phyloP scores from a whole-genome alignment of 2,113 vertebrate species.

The Gopherus evgoodei region DNA sequence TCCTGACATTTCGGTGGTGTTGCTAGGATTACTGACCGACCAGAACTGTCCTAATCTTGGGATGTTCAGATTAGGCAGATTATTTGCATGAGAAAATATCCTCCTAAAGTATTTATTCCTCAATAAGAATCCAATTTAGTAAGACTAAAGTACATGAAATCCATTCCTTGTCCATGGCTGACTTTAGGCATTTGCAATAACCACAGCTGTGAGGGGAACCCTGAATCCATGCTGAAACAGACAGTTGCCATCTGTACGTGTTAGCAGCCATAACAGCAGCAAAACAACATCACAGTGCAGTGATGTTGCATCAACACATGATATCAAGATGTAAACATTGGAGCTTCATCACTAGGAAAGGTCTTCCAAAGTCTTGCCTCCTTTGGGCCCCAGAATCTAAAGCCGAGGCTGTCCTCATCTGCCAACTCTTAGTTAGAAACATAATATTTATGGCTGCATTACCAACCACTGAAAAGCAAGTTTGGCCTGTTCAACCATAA shows the following conservation, averaged over 20 bases:
- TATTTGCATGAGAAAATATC: not conserved
- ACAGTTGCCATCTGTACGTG: not conserved
- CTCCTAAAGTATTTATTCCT: not conserved
- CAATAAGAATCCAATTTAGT: not conserved
- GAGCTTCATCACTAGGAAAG: conserved; percentile 5
- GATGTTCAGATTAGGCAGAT: not conserved
- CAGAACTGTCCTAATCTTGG: no score
- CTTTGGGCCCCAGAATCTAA: not conserved
- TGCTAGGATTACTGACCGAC: no score
- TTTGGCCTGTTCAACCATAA: not conserved
- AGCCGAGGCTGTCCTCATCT: conserved; percentile 2
- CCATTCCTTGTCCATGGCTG: not conserved
- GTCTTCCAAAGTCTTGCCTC: not conserved
- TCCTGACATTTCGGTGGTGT: not conserved
- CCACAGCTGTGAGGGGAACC: not conserved
- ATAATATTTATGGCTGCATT: not conserved
- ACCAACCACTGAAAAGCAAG: conserved; percentile 14
- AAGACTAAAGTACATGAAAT: not conserved
- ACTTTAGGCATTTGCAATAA: not conserved
- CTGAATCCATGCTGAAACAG: not conserved
- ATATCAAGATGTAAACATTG: not conserved
- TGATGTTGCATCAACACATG: not conserved
- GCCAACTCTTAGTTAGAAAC: not conserved
- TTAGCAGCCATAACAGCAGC: not conserved
- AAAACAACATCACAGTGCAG: not conserved